Conservation (phyloP, 2,797 vertebrate species). For the Halcyon chelicuti region DNA sequence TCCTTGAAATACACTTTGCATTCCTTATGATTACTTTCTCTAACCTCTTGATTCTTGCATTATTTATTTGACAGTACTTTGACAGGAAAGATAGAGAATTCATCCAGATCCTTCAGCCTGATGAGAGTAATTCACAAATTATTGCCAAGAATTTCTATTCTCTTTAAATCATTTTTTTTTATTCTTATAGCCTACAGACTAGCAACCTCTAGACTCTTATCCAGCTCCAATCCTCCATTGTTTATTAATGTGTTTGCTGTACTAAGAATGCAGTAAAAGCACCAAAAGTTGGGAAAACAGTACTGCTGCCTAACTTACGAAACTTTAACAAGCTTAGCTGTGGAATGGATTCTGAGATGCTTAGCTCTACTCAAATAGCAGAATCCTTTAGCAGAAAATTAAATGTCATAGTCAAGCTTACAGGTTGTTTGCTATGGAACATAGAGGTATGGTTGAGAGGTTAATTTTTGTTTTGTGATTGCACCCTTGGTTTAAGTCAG, state of each 20-base stretch:
- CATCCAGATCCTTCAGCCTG: background rate
- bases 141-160: background rate
- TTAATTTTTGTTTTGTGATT: background rate
- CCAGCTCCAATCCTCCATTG: background rate
- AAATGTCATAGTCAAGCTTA: background rate
- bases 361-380: background rate
- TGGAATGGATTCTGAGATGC: background rate
- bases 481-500: background rate
- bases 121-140: background rate
- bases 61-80: background rate
- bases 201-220: background rate
- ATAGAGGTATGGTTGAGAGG: background rate
- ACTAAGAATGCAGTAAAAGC: background rate
- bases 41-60: background rate
- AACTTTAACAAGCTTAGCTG: background rate
- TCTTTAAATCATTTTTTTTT: too few species aligned
- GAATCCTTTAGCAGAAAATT: background rate
- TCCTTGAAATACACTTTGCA: background rate
- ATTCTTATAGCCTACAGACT: background rate
- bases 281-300: background rate
- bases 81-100: background rate
- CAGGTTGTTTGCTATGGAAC: background rate
- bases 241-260: background rate
- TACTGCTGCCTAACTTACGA: background rate
- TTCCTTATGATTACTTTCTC: background rate